phyloP scores from a whole-genome alignment of 2,113 vertebrate species.

The Leucopsar rothschildi region DNA sequence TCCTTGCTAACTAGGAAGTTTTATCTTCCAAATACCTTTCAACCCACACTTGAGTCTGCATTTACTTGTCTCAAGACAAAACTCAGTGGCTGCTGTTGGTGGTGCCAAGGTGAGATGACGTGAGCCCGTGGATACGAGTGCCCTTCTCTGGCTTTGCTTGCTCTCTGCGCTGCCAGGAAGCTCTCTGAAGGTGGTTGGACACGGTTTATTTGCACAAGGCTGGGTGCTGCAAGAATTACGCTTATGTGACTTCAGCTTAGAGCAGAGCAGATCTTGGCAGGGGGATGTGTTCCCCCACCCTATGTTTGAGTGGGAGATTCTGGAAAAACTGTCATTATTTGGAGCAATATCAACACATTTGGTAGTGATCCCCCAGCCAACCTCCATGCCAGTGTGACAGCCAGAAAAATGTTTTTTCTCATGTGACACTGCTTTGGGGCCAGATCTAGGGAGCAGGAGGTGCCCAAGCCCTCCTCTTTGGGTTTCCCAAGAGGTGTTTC shows the following conservation, averaged over 20 bases:
- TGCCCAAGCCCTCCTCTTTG: not conserved
- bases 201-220: not conserved
- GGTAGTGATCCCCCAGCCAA: no score
- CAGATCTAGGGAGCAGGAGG: not conserved
- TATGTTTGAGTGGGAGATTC: rapidly evolving
- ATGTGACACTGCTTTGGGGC: not conserved
- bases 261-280: not conserved
- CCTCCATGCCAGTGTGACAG: not conserved
- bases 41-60: not conserved
- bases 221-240: not conserved
- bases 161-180: not conserved
- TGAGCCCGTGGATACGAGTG: not conserved
- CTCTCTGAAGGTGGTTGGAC: not conserved
- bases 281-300: rapidly evolving
- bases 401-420: not conserved
- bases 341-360: not conserved
- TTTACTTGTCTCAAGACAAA: not conserved
- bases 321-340: not conserved
- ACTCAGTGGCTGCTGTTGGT: not conserved
- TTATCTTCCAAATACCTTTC: conserved; percentile 4
- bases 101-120: not conserved
- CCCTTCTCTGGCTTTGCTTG: not conserved
- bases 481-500: not conserved
- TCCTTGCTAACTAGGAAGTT: not conserved
- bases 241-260: not conserved